Percentiles rank a stretch among this genome's conserved stretches.
phyloP scores from a whole-genome alignment of 2,113 vertebrate genomes.

The Atractosteus spatula region DNA sequence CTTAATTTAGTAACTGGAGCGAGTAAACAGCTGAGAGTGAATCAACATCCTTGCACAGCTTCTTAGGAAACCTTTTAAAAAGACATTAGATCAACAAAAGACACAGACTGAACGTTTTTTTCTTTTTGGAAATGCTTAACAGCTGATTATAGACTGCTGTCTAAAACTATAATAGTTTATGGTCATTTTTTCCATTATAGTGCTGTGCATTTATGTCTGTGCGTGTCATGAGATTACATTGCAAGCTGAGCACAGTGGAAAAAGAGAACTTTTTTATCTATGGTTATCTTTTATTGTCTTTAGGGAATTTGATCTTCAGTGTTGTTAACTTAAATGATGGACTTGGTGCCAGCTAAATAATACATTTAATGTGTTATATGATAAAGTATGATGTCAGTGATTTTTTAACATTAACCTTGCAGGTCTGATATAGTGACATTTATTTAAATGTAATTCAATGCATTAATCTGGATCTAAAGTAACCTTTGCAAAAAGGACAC shows the following conservation, averaged over 20 bases:
- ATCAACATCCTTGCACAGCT: background rate
- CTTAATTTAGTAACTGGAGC: conserved; percentile 1
- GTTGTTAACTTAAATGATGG: background rate
- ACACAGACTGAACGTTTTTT: background rate
- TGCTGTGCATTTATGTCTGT: background rate
- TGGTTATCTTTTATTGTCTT: background rate
- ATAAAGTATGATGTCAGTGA: too few species aligned
- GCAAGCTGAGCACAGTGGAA: conserved; percentile 2
- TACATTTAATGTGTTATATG: background rate
- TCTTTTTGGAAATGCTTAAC: background rate
- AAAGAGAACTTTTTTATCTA: background rate
- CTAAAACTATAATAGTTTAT: conserved; percentile 2
- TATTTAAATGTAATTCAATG: too few species aligned
- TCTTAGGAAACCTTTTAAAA: background rate
- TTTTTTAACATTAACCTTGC: too few species aligned
- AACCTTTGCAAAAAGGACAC: too few species aligned
- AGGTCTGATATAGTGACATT: too few species aligned
- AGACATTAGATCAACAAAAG: background rate
- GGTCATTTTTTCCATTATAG: background rate
- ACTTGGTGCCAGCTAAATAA: background rate
- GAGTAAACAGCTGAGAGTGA: conserved; percentile 4
- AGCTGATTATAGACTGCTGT: background rate
- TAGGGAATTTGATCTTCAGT: background rate
- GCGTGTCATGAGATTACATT: background rate
- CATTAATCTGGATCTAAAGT: too few species aligned